Base-by-base conservation (phyloP, 2,888 invertebrate species). In the Coelinius sp. region DNA sequence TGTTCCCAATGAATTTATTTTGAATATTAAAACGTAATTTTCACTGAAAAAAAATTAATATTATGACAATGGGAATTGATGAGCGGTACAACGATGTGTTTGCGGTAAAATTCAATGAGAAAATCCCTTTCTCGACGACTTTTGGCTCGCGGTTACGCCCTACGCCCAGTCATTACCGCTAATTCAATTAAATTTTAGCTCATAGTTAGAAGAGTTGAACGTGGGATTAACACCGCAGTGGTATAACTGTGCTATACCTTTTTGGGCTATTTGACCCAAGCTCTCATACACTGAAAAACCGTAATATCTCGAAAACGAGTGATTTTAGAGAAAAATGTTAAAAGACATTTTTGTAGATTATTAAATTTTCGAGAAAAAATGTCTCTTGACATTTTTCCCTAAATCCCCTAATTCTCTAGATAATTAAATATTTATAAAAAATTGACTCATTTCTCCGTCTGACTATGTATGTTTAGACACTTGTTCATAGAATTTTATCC, bases 161-260 rank as follows among this genome's bases (percentile, higher is more conserved):
- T 59, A 53, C 38, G 6, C 14, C 56, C 56, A 53, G 44, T 59
- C 20, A 68, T 67, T 52, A 67, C 56, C 68, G 59, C 44, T 25
- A 10, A 68, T 68, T 56, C 56, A 68, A 68, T 59, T 68, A 41
- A 68, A 59, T 68, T 56, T 8, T 17, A 10, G 20, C n/a, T 68
- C 25, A 59, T 20, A 56, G 44, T 41, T 68, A n/a, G 41, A 5
- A 8, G 22, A 63, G 41, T 63, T 14, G 12, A 63, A 63, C 41
- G 22, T 63, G 24, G 41, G 24, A 63, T 63, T 63, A 63, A 38
- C 63, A 63, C 59, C 20, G 20, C 17, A 35, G 31, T 59, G 25
- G n/a, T 25, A 25, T 53, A 25, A 53, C 52, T 46, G 14, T n/a
- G n/a, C 10, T 44, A 5, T 8, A 22, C 53, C 2, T 53, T 6